These are phyloP conservation scores for Daboia siamensis DNA, from an alignment of 2,113 vertebrate species.

Conservation along the genomic window DNA sequence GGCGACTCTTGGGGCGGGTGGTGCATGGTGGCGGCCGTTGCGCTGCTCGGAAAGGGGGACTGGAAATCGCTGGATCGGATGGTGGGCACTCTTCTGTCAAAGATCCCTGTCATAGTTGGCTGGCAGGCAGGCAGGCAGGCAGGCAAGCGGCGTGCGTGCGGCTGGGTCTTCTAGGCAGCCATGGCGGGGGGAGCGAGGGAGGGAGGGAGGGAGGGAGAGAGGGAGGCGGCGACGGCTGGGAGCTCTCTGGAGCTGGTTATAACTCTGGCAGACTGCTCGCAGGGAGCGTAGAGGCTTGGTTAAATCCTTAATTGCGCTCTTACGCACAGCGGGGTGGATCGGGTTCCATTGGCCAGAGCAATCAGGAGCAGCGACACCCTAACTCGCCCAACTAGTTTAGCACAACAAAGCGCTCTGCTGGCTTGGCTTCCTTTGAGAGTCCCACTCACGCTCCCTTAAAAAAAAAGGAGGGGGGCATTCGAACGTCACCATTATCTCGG, in stretches of 20 bases:
- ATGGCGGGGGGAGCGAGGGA: conserved; percentile 64
- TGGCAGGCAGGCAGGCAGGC: conserved; percentile 26
- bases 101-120: conserved; percentile 92
- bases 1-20: conserved; percentile 97
- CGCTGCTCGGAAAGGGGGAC: conserved; percentile 80
- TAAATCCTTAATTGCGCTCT: conserved; percentile 99
- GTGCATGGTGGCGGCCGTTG: conserved; percentile 71
- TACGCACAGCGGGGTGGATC: conserved; percentile 99
- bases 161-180: conserved; percentile 69
- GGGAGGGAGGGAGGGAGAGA: conserved; percentile 68
- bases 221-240: conserved; percentile 55
- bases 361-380: conserved; percentile 84
- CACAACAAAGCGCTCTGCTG: conserved; percentile 75
- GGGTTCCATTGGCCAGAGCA: conserved; percentile 98
- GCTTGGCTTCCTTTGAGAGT: not conserved
- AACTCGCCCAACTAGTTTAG: conserved; percentile 90
- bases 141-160: conserved; percentile 43
- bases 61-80: conserved; percentile 91
- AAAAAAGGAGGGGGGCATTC: conserved; percentile 12
- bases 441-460: not conserved
- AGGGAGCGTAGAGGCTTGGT: conserved; percentile 93
- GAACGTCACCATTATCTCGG: conserved; percentile 27
- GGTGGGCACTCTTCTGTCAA: conserved; percentile 92
- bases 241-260: conserved; percentile 70
- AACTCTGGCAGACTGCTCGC: conserved; percentile 89